A percentile compares a stretch with the other conserved stretches of the same genome.
Evolutionary conservation across 2,888 invertebrate species (phyloP).

Genomic region (Iselma pallidipennis): DNA sequence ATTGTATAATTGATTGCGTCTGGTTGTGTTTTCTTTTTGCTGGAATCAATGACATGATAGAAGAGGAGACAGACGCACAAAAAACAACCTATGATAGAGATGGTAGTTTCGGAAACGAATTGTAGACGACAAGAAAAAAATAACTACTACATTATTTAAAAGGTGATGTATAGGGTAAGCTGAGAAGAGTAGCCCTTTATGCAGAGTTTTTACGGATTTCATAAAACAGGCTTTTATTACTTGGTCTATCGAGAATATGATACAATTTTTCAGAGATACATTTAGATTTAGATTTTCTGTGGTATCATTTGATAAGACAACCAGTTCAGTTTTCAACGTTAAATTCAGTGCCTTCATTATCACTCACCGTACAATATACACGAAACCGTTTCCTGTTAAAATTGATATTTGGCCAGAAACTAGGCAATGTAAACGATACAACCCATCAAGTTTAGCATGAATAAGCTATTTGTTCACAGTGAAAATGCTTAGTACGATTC

Average conservation of each 20-base stretch:
- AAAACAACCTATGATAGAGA: background rate
- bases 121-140: background rate
- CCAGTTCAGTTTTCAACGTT: background rate
- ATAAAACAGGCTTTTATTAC: background rate
- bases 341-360: background rate
- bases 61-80: background rate
- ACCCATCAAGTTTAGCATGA: slow-evolving; percentile 1
- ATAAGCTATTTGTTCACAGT: background rate
- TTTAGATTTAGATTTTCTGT: background rate
- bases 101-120: background rate
- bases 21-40: background rate
- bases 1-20: slow-evolving; percentile 4
- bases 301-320: background rate
- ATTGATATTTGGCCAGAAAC: background rate
- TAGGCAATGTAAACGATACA: background rate
- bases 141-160: background rate
- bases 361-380: background rate
- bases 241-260: background rate
- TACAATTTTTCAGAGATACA: background rate
- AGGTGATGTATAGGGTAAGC: background rate
- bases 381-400: background rate
- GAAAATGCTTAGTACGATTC: background rate
- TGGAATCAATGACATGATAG: background rate
- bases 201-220: background rate
- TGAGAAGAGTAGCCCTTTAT: background rate